Conservation (phyloP, 2,797 vertebrate genomes). For the Sylvia borin region DNA sequence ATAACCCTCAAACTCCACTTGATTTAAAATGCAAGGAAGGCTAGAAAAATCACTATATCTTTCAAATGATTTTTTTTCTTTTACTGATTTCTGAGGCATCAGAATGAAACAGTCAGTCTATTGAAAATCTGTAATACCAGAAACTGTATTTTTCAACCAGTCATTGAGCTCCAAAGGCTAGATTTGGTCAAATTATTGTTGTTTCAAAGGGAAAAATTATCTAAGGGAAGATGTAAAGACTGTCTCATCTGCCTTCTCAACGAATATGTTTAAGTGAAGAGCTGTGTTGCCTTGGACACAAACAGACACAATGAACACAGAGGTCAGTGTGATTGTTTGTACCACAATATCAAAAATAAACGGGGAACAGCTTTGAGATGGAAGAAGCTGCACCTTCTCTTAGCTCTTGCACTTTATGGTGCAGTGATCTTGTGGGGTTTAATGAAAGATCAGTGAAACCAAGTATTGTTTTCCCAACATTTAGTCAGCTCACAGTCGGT, state of each 20-base stretch:
- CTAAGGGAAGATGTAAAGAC: not conserved
- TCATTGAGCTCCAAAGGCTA: not conserved
- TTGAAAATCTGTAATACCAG: not conserved
- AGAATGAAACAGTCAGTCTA: not conserved
- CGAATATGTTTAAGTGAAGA: not conserved
- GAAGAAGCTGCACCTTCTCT: not conserved
- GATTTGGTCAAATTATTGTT: not conserved
- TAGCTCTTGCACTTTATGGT: not conserved
- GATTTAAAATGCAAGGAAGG: not conserved
- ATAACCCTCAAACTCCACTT: not conserved
- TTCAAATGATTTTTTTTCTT: not conserved
- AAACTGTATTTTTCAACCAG: not conserved
- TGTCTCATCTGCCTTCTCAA: not conserved
- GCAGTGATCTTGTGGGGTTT: not conserved
- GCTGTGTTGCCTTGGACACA: not conserved
- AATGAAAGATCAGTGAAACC: slow-evolving; percentile 4
- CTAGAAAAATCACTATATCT: not conserved
- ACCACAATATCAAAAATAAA: not conserved
- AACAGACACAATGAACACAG: not conserved
- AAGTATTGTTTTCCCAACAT: not conserved
- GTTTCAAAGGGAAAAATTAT: not conserved
- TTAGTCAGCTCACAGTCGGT: not conserved
- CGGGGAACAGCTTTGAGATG: not conserved
- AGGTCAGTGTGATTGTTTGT: not conserved
- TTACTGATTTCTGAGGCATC: not conserved